Percentiles rank a stretch among this genome's conserved stretches.
These are phyloP conservation scores for Scylla paramamosain DNA, from an alignment of 1,140 invertebrate genomes.

Conservation along the genomic window DNA sequence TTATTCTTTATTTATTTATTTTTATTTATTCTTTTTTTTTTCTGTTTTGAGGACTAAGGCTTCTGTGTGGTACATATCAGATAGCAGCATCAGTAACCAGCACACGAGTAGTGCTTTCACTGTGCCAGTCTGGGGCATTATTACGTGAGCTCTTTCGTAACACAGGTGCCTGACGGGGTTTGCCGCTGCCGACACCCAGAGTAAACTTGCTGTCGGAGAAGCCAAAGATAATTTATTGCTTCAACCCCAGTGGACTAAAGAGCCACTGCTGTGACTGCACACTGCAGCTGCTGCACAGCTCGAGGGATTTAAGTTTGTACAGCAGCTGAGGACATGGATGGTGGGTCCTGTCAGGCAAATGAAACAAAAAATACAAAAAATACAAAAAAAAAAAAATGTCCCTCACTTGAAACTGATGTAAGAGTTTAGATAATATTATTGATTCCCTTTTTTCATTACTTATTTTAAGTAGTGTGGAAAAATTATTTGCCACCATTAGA, in stretches of 20 bases:
- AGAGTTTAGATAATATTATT: constrained; percentile 16
- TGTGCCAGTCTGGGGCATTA: constrained; percentile 71
- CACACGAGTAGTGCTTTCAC: constrained; percentile 69
- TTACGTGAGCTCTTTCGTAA: constrained; percentile 59
- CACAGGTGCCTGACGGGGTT: constrained; percentile 70
- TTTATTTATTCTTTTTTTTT: constrained; percentile 6
- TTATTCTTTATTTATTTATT: background rate
- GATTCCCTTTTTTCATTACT: background rate
- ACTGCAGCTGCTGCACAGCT: constrained; percentile 39
- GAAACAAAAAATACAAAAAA: background rate
- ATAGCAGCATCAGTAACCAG: constrained; percentile 66
- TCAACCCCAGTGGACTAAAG: background rate
- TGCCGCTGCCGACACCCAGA: constrained; percentile 49
- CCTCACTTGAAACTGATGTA: background rate
- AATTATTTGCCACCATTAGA: constrained; percentile 11
- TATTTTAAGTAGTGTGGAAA: constrained; percentile 24
- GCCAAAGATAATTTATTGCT: constrained; percentile 76
- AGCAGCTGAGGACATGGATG: constrained; percentile 48
- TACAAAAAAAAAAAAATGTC: background rate
- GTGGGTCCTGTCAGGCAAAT: constrained; percentile 62
- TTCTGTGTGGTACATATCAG: constrained; percentile 74
- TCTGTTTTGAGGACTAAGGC: constrained; percentile 59
- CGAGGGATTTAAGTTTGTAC: constrained; percentile 30
- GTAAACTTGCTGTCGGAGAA: constrained; percentile 63
- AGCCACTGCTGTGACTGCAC: constrained; percentile 30